Evolutionary conservation across 2,113 vertebrate genomes (phyloP), one percentile per base, ranked within the genome.

Genomic region (Picathartes gymnocephalus): DNA sequence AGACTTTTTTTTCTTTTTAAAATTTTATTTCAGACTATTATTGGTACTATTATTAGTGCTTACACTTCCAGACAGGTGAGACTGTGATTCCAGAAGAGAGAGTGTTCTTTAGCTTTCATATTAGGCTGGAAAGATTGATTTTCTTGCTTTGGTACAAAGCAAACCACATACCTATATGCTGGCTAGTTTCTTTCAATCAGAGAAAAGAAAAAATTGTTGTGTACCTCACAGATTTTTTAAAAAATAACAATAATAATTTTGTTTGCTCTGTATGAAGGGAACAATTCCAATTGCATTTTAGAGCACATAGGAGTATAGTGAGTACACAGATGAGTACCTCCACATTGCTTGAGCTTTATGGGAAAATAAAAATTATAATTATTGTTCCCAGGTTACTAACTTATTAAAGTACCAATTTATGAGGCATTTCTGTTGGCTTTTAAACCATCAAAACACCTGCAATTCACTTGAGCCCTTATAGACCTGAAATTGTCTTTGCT

Each of bases 401-500:
- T 64, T 60, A 76, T 61, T 76, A 81, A 73, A 71, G 23, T 56
- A 42, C 21, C 11, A 44, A 61, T 66, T 76, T 70, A 90, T 72
- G 65, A 88, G 44, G 20, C 10, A 61, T 85, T 92, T 79, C 15
- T 84, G 15, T 66, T 62, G 44, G 15, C 13, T 84, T 87, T 80
- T 70, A 64, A 77, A 50, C 25, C 30, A 57, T 15, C 23, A 62
- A 71, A 92, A 71, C 48, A 89, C 48, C 7, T 69, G 19, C 19
- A 87, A 83, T 51, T 71, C 42, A 35, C 15, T 44, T 54, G 58
- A 91, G 30, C 14, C 17, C 19, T 68, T 69, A 65, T 4, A 91
- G 66, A 83, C 11, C 22, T 88, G n/a, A 44, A 87, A 10, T 57
- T 89, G 79, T 78, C 62, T 86, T 62, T 81, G n/a, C 56, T 83